Evolutionary conservation across 1,140 invertebrate genomes (phyloP), one percentile per base, ranked within the genome.

Genomic region (Goniozus legneri): DNA sequence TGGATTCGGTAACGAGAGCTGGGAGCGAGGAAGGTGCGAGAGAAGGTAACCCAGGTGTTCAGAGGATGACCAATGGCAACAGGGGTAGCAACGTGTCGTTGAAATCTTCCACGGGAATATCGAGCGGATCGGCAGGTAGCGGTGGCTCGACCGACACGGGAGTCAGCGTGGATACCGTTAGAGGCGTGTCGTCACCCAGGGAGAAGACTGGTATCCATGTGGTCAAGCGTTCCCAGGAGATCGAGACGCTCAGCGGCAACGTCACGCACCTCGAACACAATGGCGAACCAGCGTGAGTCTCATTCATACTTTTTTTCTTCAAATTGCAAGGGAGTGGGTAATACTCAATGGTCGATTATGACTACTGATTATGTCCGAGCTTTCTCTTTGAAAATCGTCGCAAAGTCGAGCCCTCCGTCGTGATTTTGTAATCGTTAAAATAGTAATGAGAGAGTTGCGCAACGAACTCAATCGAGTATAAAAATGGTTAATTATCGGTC

Each of bases 181-280:
- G 52, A 10, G 71, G 69, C 1, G 67, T 75, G 14, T 76, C 73
- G 1, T 75, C 73, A 7, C 71, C 72, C 1, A 55, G 65, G 16
- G 72, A 71, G 39, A 75, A 72, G 35, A 66, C 52, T 19, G 73
- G 65, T 0, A 60, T 65, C 27, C 70, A 69, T 41, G 45, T 63
- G 43, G 64, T 75, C 31, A 73, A 76, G 34, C 59, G 61, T 3
- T 16, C 64, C 0, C 61, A 74, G 13, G 71, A 73, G 27, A 76
- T 75, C 37, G 72, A 75, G 41, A 76, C 73, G 4, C 54, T 76
- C 13, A 75, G 74, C 39, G 71, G 71, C 2, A 75, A 75, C 48
- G 56, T 75, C 8, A 58, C 65, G 30, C 54, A 69, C 32, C 45
- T 64, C 34, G 72, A 75, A 10, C 63, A 60, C n/a, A 74, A 73